phyloP scores from a whole-genome alignment of 1,140 invertebrate species.

The Tyrophagus putrescentiae region DNA sequence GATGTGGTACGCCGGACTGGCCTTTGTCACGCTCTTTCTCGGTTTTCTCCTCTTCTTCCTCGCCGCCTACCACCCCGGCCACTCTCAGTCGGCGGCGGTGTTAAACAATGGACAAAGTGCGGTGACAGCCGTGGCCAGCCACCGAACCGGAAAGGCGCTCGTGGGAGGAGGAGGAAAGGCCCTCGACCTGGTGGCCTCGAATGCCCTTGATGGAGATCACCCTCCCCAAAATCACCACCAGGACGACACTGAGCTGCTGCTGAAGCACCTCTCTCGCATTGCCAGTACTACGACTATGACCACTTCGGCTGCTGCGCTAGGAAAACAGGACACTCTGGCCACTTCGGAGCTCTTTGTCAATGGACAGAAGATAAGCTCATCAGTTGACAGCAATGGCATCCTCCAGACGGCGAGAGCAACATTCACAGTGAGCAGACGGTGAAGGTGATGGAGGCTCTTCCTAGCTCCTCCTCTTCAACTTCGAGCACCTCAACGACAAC shows the following conservation, averaged over 20 bases:
- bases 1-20: background rate
- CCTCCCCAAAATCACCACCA: too few species aligned
- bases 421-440: too few species aligned
- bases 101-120: too few species aligned
- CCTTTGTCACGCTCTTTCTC: background rate
- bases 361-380: too few species aligned
- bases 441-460: too few species aligned
- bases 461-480: too few species aligned
- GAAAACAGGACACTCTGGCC: background rate
- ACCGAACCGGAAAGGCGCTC: conserved; percentile 5
- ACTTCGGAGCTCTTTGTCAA: too few species aligned
- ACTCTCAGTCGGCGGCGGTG: background rate
- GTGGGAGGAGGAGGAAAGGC: background rate
- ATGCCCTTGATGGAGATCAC: background rate
- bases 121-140: too few species aligned
- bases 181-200: background rate
- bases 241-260: background rate
- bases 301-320: background rate
- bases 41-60: background rate
- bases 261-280: background rate
- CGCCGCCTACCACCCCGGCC: background rate
- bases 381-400: too few species aligned
- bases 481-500: background rate
- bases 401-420: too few species aligned
- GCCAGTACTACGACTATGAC: background rate